phyloP scores from a whole-genome alignment of 2,888 invertebrate genomes.

The Himalopsyche kuldschensis region DNA sequence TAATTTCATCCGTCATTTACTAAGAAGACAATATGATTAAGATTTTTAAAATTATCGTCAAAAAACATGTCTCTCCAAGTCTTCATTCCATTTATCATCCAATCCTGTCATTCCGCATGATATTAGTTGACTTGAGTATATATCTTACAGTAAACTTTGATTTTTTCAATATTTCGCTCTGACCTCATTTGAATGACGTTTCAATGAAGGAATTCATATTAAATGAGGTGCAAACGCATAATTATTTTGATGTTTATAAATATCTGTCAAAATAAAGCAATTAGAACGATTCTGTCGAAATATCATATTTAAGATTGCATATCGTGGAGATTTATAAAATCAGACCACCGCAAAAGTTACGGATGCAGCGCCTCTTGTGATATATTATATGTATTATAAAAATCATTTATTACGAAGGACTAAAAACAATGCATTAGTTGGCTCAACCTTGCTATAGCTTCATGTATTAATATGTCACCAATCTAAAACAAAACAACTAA shows the following conservation, averaged over 20 bases:
- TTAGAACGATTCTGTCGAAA: too few species aligned
- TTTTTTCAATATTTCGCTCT: neutral
- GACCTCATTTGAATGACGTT: neutral
- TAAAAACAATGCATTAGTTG: too few species aligned
- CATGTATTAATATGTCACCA: too few species aligned
- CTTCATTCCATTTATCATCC: neutral
- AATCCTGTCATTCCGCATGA: neutral
- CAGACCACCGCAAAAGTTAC: too few species aligned
- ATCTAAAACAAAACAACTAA: too few species aligned
- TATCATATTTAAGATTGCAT: too few species aligned
- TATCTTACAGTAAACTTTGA: neutral
- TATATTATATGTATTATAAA: too few species aligned
- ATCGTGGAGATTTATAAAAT: too few species aligned
- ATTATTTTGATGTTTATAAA: neutral
- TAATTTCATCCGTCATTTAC: neutral
- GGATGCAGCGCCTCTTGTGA: too few species aligned
- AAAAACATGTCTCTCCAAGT: neutral
- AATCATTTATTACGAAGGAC: too few species aligned
- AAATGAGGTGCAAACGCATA: neutral
- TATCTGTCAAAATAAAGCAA: too few species aligned
- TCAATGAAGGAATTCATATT: neutral
- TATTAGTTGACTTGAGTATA: neutral
- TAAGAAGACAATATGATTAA: neutral
- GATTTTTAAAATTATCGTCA: neutral
- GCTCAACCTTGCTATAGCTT: too few species aligned